These are phyloP conservation scores for Thermophis baileyi DNA, from an alignment of 2,113 vertebrate genomes.

Conservation along the genomic window DNA sequence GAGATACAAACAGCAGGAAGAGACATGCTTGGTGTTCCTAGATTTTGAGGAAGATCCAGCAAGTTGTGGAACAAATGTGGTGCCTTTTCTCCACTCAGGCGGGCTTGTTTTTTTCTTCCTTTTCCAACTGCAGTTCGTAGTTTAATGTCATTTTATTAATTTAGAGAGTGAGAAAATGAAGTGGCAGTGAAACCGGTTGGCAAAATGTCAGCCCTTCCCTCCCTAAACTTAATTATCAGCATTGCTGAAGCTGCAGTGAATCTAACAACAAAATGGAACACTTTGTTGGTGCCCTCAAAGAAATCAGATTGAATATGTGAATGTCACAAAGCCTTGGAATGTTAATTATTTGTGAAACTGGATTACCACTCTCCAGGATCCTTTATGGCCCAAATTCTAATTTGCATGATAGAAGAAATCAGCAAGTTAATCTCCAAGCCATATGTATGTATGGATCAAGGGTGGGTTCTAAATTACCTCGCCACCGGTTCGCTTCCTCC, in stretches of 20 bases:
- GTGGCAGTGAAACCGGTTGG: background rate
- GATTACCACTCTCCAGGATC: background rate
- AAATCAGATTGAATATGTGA: background rate
- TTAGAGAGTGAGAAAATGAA: background rate
- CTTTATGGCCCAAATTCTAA: background rate
- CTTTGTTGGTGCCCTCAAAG: background rate
- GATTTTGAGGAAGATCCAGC: background rate
- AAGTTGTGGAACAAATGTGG: background rate
- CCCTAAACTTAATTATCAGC: background rate
- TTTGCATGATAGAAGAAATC: background rate
- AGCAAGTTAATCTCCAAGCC: background rate
- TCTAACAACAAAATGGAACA: background rate
- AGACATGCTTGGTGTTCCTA: background rate
- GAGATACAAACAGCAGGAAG: background rate
- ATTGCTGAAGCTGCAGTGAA: background rate
- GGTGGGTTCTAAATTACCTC: no score
- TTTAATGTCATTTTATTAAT: background rate
- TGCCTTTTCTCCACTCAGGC: background rate
- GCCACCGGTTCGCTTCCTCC: no score
- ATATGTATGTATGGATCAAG: background rate
- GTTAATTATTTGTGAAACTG: background rate
- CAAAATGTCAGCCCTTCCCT: background rate
- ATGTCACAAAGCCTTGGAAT: background rate
- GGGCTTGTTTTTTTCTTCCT: background rate
- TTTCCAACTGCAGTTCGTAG: background rate